Base-by-base conservation (phyloP, 1,140 invertebrate species). In the Pogonomyrmex barbatus region DNA sequence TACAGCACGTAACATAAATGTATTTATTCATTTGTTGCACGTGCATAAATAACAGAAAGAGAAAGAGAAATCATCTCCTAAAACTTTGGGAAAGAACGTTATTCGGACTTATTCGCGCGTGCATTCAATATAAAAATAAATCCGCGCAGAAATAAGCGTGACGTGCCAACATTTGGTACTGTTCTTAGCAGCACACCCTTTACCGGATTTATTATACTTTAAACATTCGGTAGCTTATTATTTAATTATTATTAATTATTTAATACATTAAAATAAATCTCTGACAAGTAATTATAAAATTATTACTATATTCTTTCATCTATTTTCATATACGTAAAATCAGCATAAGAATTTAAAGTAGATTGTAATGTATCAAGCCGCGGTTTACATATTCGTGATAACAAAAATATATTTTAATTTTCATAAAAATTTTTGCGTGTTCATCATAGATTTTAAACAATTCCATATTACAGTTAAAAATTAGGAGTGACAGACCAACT, bases 111-210 rank as follows among this genome's bases (percentile, higher is more conserved):
- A 39, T 52, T 2, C 17, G 10, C 42, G 8, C 8, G 39, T 58
- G 12, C 2, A 75, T 30, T 52, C 45, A 42, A 45, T 17, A 50
- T 52, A 47, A 62, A 76, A 50, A 84, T 84, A 84, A 75, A 50
- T 83, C 42, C 17, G 30, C 8, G n/a, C 36, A 52, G 30, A 78
- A 65, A 79, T 79, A 79, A 79, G 50, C 63, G 8, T 79, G 45
- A 67, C 33, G 10, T 42, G 45, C 45, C 76, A 78, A 14, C 9
- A 42, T 45, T 60, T 62, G 24, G 39, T 39, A 39, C 4, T 8
- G 39, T 12, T 60, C 42, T 67, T 52, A 63, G 39, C 24, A n/a
- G 39, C 33, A 9, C 6, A 75, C 33, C 30, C 56, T 50, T 45
- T 33, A 60, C 39, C 42, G 8, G 17, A 73, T 70, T 24, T 58